Evolutionary conservation across 2,113 vertebrate species (phyloP).

Genomic region (Notarius lentiginosus): DNA sequence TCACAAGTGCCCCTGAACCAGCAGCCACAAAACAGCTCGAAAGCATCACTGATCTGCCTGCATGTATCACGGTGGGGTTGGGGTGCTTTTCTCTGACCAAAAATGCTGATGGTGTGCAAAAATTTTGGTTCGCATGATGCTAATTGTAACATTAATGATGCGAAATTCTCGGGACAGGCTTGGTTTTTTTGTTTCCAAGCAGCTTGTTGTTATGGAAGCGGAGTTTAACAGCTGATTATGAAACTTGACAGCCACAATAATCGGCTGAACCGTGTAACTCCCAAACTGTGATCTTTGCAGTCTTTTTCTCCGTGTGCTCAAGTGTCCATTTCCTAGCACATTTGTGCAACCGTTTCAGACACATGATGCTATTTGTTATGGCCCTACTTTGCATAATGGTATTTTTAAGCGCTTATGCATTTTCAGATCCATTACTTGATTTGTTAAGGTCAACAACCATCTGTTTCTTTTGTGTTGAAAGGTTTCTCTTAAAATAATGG

Average conservation of each 20-base stretch:
- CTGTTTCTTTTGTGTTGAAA: not conserved
- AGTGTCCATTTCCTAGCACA: not conserved
- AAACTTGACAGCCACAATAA: not conserved
- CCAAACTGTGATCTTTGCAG: not conserved
- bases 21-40: not conserved
- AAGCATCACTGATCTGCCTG: not conserved
- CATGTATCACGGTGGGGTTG: not conserved
- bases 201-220: too few species aligned
- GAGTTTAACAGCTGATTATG: not conserved
- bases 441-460: not conserved
- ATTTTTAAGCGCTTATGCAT: slow-evolving; percentile 8
- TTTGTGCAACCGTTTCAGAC: not conserved
- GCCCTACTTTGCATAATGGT: slow-evolving; percentile 8
- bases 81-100: not conserved
- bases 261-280: not conserved
- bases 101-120: not conserved
- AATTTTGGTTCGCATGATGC: not conserved
- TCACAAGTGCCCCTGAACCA: not conserved
- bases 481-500: not conserved
- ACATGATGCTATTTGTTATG: not conserved
- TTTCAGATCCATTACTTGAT: slow-evolving; percentile 5
- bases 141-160: not conserved
- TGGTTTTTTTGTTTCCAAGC: not conserved
- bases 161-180: not conserved
- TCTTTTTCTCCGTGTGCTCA: not conserved